phyloP scores from a whole-genome alignment of 2,797 vertebrate species.

The Morus bassanus region DNA sequence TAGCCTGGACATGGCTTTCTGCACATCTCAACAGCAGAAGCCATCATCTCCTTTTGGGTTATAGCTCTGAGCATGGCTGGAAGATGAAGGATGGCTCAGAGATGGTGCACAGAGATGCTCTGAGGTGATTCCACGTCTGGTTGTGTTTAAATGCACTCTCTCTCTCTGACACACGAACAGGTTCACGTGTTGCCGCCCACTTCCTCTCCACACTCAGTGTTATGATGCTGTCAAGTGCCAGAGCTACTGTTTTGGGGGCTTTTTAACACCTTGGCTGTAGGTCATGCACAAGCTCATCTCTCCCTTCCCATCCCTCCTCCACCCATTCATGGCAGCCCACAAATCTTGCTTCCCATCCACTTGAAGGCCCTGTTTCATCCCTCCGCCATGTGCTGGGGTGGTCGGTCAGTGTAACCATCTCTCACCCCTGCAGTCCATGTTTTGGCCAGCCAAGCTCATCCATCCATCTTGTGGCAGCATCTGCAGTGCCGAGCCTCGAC shows the following conservation, averaged over 20 bases:
- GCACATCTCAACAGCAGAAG: neutral
- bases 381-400: neutral
- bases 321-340: neutral
- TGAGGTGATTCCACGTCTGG: neutral
- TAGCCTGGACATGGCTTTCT: neutral
- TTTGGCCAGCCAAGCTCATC: neutral
- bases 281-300: neutral
- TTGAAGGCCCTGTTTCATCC: neutral
- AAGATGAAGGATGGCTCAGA: neutral
- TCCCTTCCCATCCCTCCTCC: neutral
- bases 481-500: neutral
- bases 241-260: neutral
- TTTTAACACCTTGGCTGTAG: neutral
- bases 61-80: neutral
- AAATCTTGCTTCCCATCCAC: neutral
- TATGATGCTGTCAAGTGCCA: neutral
- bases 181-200: neutral
- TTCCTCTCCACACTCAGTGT: neutral
- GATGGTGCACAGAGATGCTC: accelerated
- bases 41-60: neutral
- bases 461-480: neutral
- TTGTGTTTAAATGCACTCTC: neutral
- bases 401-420: neutral
- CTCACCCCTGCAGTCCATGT: neutral
- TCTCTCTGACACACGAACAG: neutral